Base-by-base conservation (phyloP, 2,888 invertebrate genomes). In the Sarcophaga rosellei region DNA sequence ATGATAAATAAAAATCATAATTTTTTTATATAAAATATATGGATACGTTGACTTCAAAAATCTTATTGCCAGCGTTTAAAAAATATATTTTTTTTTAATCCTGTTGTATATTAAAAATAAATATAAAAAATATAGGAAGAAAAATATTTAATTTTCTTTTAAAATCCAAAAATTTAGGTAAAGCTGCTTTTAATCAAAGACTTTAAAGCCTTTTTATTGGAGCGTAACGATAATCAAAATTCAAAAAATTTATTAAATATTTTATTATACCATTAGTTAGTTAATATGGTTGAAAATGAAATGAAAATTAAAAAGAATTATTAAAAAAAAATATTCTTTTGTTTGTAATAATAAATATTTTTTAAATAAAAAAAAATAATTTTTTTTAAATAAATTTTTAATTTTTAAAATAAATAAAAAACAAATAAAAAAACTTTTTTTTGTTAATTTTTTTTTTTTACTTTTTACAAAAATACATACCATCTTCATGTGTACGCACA, bases 401-500 rank as follows among this genome's bases (percentile, higher is more conserved):
- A 44, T 69, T 79, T 63, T 53, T 23, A 63, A 47, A 63, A 21
- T 4, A 65, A 79, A 21, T 8, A 70, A 66, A 78, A 61, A 78
- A 10, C 12, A 79, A 66, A 25, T 12, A 23, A 53, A 85, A 73
- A 70, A 80, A 63, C 61, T 70, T 59, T 76, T 25, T 17, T 23
- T 75, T 35, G 3, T 8, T 35, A 23, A 35, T 35, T 35, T 68
- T 68, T 73, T 73, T 25, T 69, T 45, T 69, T 63, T 57, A 73
- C 57, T 25, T 25, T 45, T 65, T 25, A 70, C 57, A 70, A 25
- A 63, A 44, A 91, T 93, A 97, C 98, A 96, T 98, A 99, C 99
- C 99, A 96, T 98, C 99, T 96, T 99, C 99, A 93, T 97, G 97
- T 89, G 99, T 99, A 95, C 97, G 96, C 91, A 98, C 96, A 91